Percentiles rank a stretch among this genome's conserved stretches.
phyloP scores from a whole-genome alignment of 1,140 invertebrate species.

The Drosophila nasuta region DNA sequence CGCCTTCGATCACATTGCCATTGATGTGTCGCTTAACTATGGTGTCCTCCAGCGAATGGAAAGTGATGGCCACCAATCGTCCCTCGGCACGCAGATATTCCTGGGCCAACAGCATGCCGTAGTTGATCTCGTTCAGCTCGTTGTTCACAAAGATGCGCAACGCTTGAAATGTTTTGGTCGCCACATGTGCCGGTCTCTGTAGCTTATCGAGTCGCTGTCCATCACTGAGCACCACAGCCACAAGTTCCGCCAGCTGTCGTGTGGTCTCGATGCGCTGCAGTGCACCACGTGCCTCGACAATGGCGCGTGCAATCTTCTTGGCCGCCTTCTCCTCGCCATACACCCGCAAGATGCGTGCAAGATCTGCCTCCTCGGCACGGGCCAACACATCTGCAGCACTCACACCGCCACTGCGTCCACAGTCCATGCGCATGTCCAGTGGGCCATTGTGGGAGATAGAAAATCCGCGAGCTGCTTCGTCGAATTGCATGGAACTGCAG shows the following conservation, averaged over 20 bases:
- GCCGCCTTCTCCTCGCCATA: constrained; percentile 97
- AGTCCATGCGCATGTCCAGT: constrained; percentile 98
- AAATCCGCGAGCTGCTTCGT: constrained; percentile 93
- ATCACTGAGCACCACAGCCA: constrained; percentile 87
- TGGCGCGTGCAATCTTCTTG: constrained; percentile 93
- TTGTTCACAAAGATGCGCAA: constrained; percentile 98
- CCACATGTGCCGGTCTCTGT: constrained; percentile 90
- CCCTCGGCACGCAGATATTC: constrained; percentile 92
- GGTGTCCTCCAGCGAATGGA: constrained; percentile 98
- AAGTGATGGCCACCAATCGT: constrained; percentile 92
- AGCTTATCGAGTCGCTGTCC: constrained; percentile 89
- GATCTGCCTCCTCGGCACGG: constrained; percentile 90
- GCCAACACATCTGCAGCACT: constrained; percentile 95
- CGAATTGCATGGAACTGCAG: constrained; percentile 98
- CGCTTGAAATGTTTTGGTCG: constrained; percentile 97
- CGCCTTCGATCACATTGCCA: constrained; percentile 90
- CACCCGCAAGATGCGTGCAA: constrained; percentile 93
- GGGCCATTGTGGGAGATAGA: constrained; percentile 93
- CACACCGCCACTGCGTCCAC: constrained; percentile 87
- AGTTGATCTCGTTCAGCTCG: constrained; percentile 98
- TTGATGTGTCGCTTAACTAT: constrained; percentile 96
- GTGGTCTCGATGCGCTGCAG: constrained; percentile 93
- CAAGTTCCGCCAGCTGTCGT: constrained; percentile 91
- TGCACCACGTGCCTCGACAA: constrained; percentile 94
- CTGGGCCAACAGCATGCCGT: constrained; percentile 92